Evolutionary conservation across 2,113 vertebrate species (phyloP).

Genomic region (Psettodes erumei): DNA sequence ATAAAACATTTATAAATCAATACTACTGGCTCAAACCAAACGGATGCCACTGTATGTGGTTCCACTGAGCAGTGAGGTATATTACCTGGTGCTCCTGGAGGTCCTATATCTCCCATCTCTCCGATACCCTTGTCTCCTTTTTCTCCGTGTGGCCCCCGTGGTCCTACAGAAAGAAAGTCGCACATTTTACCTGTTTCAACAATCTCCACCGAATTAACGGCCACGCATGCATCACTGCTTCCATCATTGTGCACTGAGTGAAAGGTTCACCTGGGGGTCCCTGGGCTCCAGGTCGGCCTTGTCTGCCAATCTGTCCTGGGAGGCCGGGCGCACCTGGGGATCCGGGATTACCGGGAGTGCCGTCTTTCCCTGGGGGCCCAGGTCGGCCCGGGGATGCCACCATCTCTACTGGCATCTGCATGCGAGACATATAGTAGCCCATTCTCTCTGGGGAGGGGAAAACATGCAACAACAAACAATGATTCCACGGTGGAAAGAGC

Average conservation of each 20-base stretch:
- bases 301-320: constrained; percentile 92
- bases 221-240: background rate
- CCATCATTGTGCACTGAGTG: background rate
- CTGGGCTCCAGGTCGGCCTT: constrained; percentile 88
- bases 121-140: constrained; percentile 92
- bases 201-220: background rate
- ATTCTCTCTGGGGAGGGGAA: constrained; percentile 89
- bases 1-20: no score
- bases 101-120: constrained; percentile 90
- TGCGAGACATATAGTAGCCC: constrained; percentile 92
- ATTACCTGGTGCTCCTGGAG: constrained; percentile 91
- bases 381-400: constrained; percentile 89
- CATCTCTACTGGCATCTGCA: constrained; percentile 91
- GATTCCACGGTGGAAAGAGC: background rate
- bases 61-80: background rate
- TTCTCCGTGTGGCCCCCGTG: constrained; percentile 87
- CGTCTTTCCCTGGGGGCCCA: constrained; percentile 92
- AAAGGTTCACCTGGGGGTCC: constrained; percentile 85
- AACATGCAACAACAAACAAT: constrained; percentile 10
- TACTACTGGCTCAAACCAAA: background rate
- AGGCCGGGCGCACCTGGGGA: constrained; percentile 86
- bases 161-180: constrained; percentile 78
- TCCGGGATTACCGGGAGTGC: constrained; percentile 86
- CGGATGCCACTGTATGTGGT: background rate
- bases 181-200: constrained; percentile 1